Percentiles rank a stretch among this genome's conserved stretches.
Evolutionary conservation across 1,140 invertebrate species (phyloP).

Genomic region (Drosophila tsacasi): DNA sequence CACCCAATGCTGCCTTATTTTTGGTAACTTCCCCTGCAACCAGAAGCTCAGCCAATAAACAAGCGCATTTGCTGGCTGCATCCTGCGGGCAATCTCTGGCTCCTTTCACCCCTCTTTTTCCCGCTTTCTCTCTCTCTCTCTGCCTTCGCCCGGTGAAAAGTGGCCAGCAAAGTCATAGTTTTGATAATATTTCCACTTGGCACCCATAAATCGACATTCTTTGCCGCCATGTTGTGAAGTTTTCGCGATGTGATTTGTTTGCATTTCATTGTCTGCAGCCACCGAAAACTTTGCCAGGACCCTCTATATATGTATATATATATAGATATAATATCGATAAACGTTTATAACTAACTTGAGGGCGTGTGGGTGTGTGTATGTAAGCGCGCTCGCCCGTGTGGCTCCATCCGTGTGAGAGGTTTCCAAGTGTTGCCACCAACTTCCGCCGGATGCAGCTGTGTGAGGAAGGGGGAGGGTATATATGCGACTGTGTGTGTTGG

Average conservation of each 20-base stretch:
- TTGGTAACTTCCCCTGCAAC: conserved; percentile 4
- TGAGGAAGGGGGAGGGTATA: neutral
- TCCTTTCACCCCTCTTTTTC: neutral
- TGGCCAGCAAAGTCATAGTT: conserved; percentile 37
- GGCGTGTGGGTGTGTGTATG: conserved; percentile 54
- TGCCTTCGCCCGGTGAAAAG: neutral
- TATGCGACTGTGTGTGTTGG: conserved; percentile 16
- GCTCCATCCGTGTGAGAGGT: conserved; percentile 32
- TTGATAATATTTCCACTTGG: conserved; percentile 76
- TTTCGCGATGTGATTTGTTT: conserved; percentile 75
- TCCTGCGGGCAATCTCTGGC: conserved; percentile 21
- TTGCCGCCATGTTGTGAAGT: conserved; percentile 68
- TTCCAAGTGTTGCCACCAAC: conserved; percentile 74
- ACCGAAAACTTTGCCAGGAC: conserved; percentile 46
- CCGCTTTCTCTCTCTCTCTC: too few species aligned
- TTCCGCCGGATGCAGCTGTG: conserved; percentile 72
- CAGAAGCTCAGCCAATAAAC: conserved; percentile 58
- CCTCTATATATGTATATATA: conserved; percentile 62
- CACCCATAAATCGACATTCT: conserved; percentile 74
- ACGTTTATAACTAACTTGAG: conserved; percentile 80
- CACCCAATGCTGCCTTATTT: conserved; percentile 14
- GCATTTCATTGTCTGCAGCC: conserved; percentile 76
- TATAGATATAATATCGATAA: conserved; percentile 81
- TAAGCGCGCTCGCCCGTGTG: conserved; percentile 8
- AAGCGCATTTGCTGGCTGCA: conserved; percentile 53